A percentile compares a stretch with the other conserved stretches of the same genome.
Conservation (phyloP, 1,140 invertebrate species). For the Camponotus vicinus region DNA sequence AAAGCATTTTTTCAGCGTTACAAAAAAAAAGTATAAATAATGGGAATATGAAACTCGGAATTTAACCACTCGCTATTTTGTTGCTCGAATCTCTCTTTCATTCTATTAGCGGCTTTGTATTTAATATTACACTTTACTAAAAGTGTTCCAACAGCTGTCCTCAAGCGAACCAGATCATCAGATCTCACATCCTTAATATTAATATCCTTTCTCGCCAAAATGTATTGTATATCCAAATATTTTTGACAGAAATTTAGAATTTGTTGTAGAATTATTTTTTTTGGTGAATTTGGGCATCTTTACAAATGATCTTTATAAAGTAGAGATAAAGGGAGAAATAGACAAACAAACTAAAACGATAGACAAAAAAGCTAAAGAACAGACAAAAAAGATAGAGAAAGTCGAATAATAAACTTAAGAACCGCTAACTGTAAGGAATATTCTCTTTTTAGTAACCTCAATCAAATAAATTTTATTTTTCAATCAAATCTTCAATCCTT, state of each 20-base stretch:
- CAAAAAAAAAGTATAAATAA: no score
- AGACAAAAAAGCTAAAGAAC: no score
- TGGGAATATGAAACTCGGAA: no score
- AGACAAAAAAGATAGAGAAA: neutral
- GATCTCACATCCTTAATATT: neutral
- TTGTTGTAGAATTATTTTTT: neutral
- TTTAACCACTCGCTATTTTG: no score
- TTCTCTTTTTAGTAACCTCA: neutral
- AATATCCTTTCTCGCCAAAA: neutral
- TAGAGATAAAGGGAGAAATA: neutral
- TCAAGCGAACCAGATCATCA: no score
- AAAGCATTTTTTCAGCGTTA: no score
- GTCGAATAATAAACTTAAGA: neutral
- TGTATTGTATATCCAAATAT: neutral
- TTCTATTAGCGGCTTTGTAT: no score
- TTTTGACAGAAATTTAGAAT: neutral
- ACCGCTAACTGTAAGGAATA: neutral
- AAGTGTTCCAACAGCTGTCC: no score
- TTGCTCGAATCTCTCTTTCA: no score
- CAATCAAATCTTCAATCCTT: neutral
- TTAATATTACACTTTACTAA: no score
- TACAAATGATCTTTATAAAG: neutral
- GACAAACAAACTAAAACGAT: neutral
- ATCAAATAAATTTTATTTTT: slow-evolving; percentile 1
- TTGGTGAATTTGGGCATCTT: neutral